Evolutionary conservation across 2,113 vertebrate species (phyloP), one percentile per base, ranked within the genome.

Genomic region (Triplophysa rosa): DNA sequence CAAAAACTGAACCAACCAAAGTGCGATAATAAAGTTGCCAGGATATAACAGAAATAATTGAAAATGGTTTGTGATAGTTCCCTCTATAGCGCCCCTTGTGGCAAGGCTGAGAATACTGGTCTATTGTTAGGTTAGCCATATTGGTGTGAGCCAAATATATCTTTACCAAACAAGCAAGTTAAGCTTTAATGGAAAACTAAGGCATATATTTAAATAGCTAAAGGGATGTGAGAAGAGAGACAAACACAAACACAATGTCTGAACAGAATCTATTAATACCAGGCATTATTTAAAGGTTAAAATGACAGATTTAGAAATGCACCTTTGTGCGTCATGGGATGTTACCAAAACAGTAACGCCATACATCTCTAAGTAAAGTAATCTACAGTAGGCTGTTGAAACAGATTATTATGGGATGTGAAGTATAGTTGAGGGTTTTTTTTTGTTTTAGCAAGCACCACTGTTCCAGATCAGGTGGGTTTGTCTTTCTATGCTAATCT

Each of bases 241-340:
- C 45, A 58, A 67, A 68, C 67, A 67, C 45, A 67, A 78, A 33
- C 76, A n/a, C 21, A 68, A 58, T 24, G 47, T 16, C 49, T 59
- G 1, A 65, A 67, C n/a, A 58, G 16, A 73, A 33, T 33, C 47
- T 29, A 21, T 59, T 61, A 45, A 61, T 68, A 59, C 26, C 29
- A 21, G 62, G 23, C 42, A 21, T 47, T n/a, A 54, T 69, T 78
- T 78, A 78, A n/a, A 69, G 23, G 49, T 19, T 29, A 67, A 78
- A 67, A 78, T 45, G 68, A 68, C 37, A 67, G 52, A 77, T 45
- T 68, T 68, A n/a, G 49, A 49, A 56, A 73, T 59, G 49, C 13
- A 37, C 4, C 59, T 26, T 74, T 80, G 37, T 67, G 54, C 37
- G 23, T 59, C 63, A 21, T 33, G 37, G 49, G 58, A 64, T 26